Evolutionary conservation across 2,888 invertebrate species (phyloP), one percentile per base, ranked within the genome.

Genomic region (Pegoplata infirma): DNA sequence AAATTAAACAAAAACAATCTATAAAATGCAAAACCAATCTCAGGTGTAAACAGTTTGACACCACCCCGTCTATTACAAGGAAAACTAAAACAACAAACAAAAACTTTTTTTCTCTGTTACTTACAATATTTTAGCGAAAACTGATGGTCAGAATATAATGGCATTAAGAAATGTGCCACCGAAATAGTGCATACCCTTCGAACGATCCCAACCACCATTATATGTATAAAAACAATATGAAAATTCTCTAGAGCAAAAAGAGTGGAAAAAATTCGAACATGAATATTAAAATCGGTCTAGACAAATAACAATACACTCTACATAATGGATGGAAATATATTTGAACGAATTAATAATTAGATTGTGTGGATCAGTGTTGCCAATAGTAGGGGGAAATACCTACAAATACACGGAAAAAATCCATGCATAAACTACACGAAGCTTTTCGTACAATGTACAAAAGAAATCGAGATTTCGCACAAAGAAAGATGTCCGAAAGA

Each of bases 1-100:
- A 76, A 44, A 79, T 76, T 53, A 61, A 80, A 40, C 5, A n/a
- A n/a, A n/a, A n/a, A n/a, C n/a, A n/a, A 67, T 66, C 69, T 67
- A 75, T 72, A 72, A 82, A 83, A 83, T 82, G 82, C 82, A 81
- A 82, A 82, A 81, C 82, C 83, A 85, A 84, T 86, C 87, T 87
- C 87, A 87, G 87, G 87, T 87, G 87, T 83, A 82, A 83, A 82
- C 81, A 82, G 80, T 81, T 83, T 86, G 86, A 85, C 86, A 85
- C 85, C 84, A 83, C 72, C 80, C 77, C 72, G 73, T 76, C 68
- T 73, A 28, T 47, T 55, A 47, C 56, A 67, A n/a, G n/a, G n/a
- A n/a, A n/a, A n/a, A n/a, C n/a, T n/a, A n/a, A n/a, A n/a, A 10
- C 67, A 67, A n/a, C 68, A 69, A 72, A 71, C 68, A 72, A 51